Evolutionary conservation across 2,797 vertebrate genomes (phyloP), one percentile per base, ranked within the genome.

Genomic region (Nannoperca australis): DNA sequence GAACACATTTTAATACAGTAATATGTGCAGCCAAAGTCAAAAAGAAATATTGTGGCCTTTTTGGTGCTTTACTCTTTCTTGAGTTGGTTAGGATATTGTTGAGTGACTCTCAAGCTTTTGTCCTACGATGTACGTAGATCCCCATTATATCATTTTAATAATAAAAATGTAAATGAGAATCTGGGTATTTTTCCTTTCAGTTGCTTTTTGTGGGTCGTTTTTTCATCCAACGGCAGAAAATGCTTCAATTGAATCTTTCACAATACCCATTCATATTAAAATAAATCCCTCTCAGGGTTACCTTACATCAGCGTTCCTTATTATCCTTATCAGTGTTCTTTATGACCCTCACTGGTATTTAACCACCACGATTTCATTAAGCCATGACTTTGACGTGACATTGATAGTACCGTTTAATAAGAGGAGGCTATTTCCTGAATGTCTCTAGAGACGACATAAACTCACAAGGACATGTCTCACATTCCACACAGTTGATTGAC

Each of bases 361-460:
- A 64, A 69, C 14, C 71, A 13, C 20, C 40, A 18, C 20, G 1
- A 49, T 79, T 83, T 85, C 49, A 87, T 86, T 79, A 80, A 72
- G 49, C 24, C n/a, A 0, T 18, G 87, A 81, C 88, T 86, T 88
- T 85, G 81, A 32, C 17, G 1, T 69, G 84, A 76, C 85, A 80
- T 85, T 89, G 87, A 86, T 78, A 5, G 10, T 68, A 86, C 79
- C 68, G 12, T 88, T 85, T 77, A 69, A 76, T 60, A 60, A 77
- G 63, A 59, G 2, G 6, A 78, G 24, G 42, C n/a, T 56, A 34
- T 58, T 55, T 47, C 36, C 12, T 44, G 0, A 55, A 27, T 5
- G 18, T 54, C 49, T 66, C 32, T 5, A n/a, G 38, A 49, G 53
- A 30, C 5, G 1, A 54, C 24, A 20, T 4, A 45, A 30, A 9